Percentiles rank a stretch among this genome's conserved stretches.
Evolutionary conservation across 2,888 invertebrate genomes (phyloP).

Genomic region (Artemia sinica): DNA sequence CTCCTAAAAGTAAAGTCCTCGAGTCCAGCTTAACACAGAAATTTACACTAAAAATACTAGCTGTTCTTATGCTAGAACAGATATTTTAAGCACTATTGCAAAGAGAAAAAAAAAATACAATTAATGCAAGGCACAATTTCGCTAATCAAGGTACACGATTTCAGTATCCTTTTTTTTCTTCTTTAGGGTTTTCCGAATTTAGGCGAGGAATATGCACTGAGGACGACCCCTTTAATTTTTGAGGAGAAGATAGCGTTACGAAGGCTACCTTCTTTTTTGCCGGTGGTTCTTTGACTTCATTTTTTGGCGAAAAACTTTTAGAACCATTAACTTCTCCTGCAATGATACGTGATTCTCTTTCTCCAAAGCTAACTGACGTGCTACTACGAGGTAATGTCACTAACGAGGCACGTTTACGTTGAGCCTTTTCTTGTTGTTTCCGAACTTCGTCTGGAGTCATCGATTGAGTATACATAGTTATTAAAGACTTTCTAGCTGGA

Average conservation of each 20-base stretch:
- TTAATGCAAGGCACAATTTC: not conserved
- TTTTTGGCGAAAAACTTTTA: not conserved
- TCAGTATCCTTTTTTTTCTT: not conserved
- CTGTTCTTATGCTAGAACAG: no score
- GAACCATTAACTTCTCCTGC: not conserved
- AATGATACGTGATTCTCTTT: not conserved
- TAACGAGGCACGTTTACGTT: slow-evolving; percentile 8
- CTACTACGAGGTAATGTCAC: not conserved
- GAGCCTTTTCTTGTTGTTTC: not conserved
- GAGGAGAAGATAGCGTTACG: slow-evolving; percentile 10
- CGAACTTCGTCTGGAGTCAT: slow-evolving; percentile 4
- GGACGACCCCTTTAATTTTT: not conserved
- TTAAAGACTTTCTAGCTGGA: slow-evolving; percentile 5
- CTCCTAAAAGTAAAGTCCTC: no score
- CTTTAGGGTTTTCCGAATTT: not conserved
- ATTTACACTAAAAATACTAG: no score
- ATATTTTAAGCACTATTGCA: not conserved
- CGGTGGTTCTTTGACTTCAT: not conserved
- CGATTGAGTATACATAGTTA: slow-evolving; percentile 8
- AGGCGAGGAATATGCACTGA: not conserved
- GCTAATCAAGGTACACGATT: not conserved
- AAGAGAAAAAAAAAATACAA: not conserved
- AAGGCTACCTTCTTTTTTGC: not conserved
- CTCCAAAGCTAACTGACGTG: not conserved
- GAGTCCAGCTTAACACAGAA: no score